Evolutionary conservation across 2,113 vertebrate species (phyloP), one percentile per base, ranked within the genome.

Genomic region (Butorides virescens): DNA sequence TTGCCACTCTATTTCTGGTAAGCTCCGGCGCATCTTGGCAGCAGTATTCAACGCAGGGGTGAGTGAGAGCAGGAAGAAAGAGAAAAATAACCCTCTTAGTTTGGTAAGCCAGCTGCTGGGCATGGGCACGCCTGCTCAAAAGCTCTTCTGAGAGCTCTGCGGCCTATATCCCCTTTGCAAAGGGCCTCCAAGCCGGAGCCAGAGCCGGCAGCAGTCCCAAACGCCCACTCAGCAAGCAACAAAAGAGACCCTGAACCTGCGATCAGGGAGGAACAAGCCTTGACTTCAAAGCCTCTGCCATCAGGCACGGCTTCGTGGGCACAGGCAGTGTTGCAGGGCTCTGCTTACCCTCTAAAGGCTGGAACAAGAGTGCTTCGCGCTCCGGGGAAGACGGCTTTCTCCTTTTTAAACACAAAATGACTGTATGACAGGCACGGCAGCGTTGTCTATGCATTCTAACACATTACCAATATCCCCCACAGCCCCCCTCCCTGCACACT

Each of bases 1-100:
- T 61, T 86, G 39, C 79, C 20, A 7, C 58, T 86, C 86, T 96
- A 86, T 90, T 94, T 83, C 86, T 93, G 79, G 86, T 82, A 82
- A 78, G 73, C 84, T 88, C 44, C 3, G 14, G 89, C 86, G 58
- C 3, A 1, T 26, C 74, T 76, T 92, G 81, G 86, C 92, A 92
- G 92, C 29, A 13, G 74, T 3, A 37, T 49, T 73, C 70, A 86
- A 39, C 2, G 0, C 34, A 22, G 70, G 10, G 88, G 62, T 46
- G 13, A 94, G 63, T 15, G 2, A n/a, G 88, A 68, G 62, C 67
- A 91, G 63, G 56, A 58, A 74, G 62, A 90, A 61, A 67, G 21
- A 2, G 4, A 30, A 49, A 56, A 63, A 15, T 44, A 53, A 65
- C 50, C 7, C 39, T 84, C 59, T 17, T 2, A 2, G 47, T 22